These are phyloP conservation scores for Cynoglossus semilaevis DNA, from an alignment of 2,113 vertebrate genomes.

Conservation along the genomic window DNA sequence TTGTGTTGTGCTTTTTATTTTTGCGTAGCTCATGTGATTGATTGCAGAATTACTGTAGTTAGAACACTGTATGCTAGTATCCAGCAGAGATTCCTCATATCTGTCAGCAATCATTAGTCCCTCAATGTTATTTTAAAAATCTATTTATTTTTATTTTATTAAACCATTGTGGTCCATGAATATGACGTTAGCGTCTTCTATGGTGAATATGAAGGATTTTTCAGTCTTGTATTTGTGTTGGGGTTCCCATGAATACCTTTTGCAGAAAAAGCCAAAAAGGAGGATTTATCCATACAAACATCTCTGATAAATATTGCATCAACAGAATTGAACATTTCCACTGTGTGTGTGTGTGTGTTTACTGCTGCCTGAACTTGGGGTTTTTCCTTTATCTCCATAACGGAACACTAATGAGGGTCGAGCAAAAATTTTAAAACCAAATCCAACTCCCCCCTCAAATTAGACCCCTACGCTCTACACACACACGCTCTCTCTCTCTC, in stretches of 20 bases:
- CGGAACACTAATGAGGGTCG: constrained; percentile 34
- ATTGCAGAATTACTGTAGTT: too few species aligned
- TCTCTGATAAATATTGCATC: constrained; percentile 57
- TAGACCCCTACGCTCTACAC: constrained; percentile 21
- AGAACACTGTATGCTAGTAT: too few species aligned
- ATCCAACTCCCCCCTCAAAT: constrained; percentile 16
- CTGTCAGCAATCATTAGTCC: too few species aligned
- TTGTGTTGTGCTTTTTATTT: too few species aligned
- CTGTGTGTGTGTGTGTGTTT: constrained; percentile 19
- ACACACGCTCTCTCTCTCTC: constrained; percentile 17
- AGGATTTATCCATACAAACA: constrained; percentile 31
- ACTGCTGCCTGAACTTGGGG: constrained; percentile 15
- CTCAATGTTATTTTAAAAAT: too few species aligned
- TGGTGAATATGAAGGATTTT: too few species aligned
- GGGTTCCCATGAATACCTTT: neutral
- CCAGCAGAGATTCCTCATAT: too few species aligned
- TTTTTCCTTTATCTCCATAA: constrained; percentile 34
- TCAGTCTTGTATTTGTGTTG: constrained; percentile 22
- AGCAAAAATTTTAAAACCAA: constrained; percentile 30
- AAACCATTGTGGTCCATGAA: too few species aligned
- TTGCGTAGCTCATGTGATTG: too few species aligned
- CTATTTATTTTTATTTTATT: too few species aligned
- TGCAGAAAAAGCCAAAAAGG: constrained; percentile 17
- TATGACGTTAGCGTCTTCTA: too few species aligned
- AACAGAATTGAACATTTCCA: constrained; percentile 58